A percentile compares a stretch with the other conserved stretches of the same genome.
phyloP scores from a whole-genome alignment of 2,797 vertebrate genomes.

The Schizopygopsis malacanthus region DNA sequence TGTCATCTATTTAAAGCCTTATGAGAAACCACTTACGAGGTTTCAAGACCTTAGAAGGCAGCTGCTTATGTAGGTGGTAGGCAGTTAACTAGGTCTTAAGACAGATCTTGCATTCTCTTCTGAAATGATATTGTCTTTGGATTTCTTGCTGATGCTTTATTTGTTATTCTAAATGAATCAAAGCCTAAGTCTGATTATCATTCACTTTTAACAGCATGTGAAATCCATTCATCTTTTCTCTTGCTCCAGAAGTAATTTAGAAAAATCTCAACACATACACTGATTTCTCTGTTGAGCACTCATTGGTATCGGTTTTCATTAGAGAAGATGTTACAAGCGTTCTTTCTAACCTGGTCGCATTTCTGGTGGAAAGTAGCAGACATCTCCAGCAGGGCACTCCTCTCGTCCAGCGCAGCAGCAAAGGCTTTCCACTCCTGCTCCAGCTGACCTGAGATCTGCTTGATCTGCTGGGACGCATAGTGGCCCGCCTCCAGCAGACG shows the following conservation, averaged over 20 bases:
- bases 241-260: background rate
- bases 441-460: constrained; percentile 95
- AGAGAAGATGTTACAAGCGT: background rate
- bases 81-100: background rate
- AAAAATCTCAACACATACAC: background rate
- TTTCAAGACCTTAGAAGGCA: background rate
- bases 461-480: constrained; percentile 98
- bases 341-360: constrained; percentile 89
- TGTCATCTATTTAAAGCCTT: background rate
- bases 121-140: background rate
- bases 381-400: constrained; percentile 96
- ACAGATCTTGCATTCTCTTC: background rate
- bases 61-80: background rate
- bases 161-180: constrained; percentile 3
- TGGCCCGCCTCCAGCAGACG: constrained; percentile 95
- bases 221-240: background rate
- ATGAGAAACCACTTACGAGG: background rate
- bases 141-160: background rate
- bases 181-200: background rate
- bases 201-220: background rate
- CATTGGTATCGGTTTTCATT: background rate
- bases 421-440: constrained; percentile 99
- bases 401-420: constrained; percentile 94
- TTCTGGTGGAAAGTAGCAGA: constrained; percentile 97
- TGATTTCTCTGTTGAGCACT: background rate